Base-by-base conservation (phyloP, 2,113 vertebrate genomes). In the Probosciger aterrimus region DNA sequence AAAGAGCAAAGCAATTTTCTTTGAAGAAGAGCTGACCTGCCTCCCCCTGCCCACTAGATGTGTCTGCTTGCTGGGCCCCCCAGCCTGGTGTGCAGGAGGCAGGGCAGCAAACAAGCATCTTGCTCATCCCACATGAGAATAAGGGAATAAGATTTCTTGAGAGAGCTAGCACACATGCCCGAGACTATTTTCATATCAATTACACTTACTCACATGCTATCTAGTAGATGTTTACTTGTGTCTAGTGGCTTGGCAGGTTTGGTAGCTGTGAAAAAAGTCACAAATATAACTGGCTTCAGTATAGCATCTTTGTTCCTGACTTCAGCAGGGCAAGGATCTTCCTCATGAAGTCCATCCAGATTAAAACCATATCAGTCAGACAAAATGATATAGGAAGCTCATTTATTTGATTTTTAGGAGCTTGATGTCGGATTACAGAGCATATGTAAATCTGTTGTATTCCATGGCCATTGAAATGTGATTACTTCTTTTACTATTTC, bases 81-180 rank as follows among this genome's bases (percentile, higher is more conserved):
- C 30, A 24, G 33, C 70, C 47, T 1, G 0, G 18, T 18, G 14
- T 1, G 9, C n/a, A 44, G 55, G 33, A 22, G 27, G 27, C 57
- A 60, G 28, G 55, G 16, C 81, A 69, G 33, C 65, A 79, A 44
- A 35, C 55, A 44, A 55, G 16, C 22, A 11, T 18, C 10, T 3
- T 81, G 86, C 23, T 2, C 52, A 43, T 39, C 57, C 46, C 37
- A 41, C 9, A 4, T 57, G 65, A 78, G 24, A 69, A 18, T 10
- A 74, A 86, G 12, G 25, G 19, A 75, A 14, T 47, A 31, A 71
- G 25, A 49, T 47, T 67, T 86, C 71, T 25, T 53, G 46, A 39
- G 28, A 71, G 11, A 63, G 15, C 19, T n/a, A 30, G 43, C 57
- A 73, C 4, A 5, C 7, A 5, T 46, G 17, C 53, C 35, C 46